phyloP scores from a whole-genome alignment of 2,888 invertebrate species.

The Aleiodes alternator region DNA sequence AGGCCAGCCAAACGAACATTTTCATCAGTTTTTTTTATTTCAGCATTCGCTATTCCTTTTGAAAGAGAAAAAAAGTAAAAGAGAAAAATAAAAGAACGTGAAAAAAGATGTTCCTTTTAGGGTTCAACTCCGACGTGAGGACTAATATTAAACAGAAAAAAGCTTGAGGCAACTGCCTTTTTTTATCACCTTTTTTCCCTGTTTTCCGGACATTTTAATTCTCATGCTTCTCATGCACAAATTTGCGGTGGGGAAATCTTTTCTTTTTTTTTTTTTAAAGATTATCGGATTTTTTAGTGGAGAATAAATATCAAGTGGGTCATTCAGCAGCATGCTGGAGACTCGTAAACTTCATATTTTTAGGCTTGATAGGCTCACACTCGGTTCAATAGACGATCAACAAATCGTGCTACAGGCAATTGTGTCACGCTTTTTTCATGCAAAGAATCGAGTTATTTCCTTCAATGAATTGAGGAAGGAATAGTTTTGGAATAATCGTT shows the following conservation, averaged over 20 bases:
- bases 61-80: neutral
- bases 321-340: too few relatives aligned
- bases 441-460: too few relatives aligned
- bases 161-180: neutral
- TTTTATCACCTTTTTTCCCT: neutral
- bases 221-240: neutral
- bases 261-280: too few relatives aligned
- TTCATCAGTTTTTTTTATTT: neutral
- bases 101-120: conserved; percentile 6
- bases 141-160: conserved; percentile 4
- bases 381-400: too few relatives aligned
- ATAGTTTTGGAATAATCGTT: too few relatives aligned
- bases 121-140: neutral
- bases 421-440: too few relatives aligned
- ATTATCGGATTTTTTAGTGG: too few relatives aligned
- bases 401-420: too few relatives aligned
- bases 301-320: too few relatives aligned
- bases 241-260: neutral
- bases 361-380: too few relatives aligned
- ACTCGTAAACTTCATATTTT: too few relatives aligned
- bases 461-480: too few relatives aligned
- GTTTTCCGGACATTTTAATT: conserved; percentile 16
- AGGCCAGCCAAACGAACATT: conserved; percentile 12
- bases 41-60: neutral
- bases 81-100: neutral